Conservation (phyloP, 1,140 invertebrate species). For the Meloidogyne chitwoodi region DNA sequence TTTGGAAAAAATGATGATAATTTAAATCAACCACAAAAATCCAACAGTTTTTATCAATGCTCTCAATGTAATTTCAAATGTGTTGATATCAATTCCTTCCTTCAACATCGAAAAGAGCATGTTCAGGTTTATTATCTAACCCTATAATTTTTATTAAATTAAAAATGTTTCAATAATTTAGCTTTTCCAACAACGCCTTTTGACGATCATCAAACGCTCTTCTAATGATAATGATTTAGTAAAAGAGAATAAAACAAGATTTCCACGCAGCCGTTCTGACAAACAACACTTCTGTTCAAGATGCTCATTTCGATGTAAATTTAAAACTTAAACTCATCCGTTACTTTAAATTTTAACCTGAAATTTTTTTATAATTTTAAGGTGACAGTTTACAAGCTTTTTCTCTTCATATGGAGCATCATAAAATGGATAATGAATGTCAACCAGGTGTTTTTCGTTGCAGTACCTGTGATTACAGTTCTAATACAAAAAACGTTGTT, state of each 20-base stretch:
- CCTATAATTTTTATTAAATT: neutral
- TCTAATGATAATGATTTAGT: neutral
- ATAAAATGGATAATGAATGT: neutral
- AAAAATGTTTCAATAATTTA: neutral
- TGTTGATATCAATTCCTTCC: neutral
- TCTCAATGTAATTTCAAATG: conserved; percentile 21
- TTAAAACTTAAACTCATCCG: neutral
- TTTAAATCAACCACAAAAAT: neutral
- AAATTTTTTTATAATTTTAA: neutral
- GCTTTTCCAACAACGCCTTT: conserved; percentile 29
- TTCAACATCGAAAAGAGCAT: conserved; percentile 7
- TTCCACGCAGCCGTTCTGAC: neutral
- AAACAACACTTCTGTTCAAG: conserved; percentile 18
- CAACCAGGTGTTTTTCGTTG: conserved; percentile 19
- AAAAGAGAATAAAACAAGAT: neutral
- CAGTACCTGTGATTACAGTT: conserved; percentile 24
- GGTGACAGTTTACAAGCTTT: conserved; percentile 20
- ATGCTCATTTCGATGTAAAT: conserved; percentile 15
- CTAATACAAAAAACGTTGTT: conserved; percentile 24
- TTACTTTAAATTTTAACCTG: neutral
- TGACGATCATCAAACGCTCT: conserved; percentile 30
- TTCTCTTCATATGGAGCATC: conserved; percentile 23
- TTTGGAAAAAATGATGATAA: neutral
- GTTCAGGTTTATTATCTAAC: conserved; percentile 1
- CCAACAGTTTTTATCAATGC: conserved; percentile 6